Evolutionary conservation across 2,113 vertebrate species (phyloP).

Genomic region (Ginglymostoma cirratum): DNA sequence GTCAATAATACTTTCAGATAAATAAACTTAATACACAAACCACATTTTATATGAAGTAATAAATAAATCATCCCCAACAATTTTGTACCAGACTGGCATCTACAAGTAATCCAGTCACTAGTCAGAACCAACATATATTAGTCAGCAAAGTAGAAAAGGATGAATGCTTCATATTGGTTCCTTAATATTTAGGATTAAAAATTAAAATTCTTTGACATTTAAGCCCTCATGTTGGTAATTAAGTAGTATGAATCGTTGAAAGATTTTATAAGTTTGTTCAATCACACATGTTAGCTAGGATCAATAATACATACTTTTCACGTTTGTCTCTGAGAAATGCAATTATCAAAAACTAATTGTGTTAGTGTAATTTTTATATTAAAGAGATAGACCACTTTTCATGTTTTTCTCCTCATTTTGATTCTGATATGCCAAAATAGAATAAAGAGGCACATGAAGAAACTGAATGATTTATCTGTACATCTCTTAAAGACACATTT

Average conservation of each 20-base stretch:
- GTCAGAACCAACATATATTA: background rate
- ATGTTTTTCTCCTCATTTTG: background rate
- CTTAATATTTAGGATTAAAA: background rate
- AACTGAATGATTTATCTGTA: background rate
- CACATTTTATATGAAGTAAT: background rate
- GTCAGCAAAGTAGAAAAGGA: background rate
- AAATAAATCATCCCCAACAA: background rate
- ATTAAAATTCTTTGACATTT: background rate
- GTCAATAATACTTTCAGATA: conserved; percentile 22
- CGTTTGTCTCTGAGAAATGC: background rate
- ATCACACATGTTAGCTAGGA: background rate
- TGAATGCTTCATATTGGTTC: background rate
- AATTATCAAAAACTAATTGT: background rate
- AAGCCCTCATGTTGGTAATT: background rate
- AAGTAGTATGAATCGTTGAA: background rate
- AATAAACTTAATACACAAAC: background rate
- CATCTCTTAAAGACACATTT: background rate
- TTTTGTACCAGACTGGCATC: background rate
- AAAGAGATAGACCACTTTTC: background rate
- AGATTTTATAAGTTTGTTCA: background rate
- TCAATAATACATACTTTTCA: background rate
- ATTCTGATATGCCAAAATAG: background rate
- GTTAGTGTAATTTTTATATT: background rate
- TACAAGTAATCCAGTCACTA: background rate
- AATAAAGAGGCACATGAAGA: background rate